These are phyloP conservation scores for Bombus pyrosoma DNA, from an alignment of 1,140 invertebrate species.

Conservation along the genomic window DNA sequence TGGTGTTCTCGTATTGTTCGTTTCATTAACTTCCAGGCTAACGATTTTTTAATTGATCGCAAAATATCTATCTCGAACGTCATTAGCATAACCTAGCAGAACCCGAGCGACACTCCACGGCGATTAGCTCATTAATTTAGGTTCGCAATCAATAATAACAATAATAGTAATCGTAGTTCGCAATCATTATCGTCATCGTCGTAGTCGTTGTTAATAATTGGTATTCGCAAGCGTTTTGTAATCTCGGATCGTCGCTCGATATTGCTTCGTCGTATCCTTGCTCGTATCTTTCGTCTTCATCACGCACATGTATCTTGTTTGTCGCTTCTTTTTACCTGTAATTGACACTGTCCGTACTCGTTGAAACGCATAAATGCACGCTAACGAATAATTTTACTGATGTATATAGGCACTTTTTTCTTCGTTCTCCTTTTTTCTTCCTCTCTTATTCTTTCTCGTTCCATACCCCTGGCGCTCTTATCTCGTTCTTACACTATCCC, in stretches of 20 bases:
- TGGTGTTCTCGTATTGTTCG: background rate
- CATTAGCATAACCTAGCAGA: background rate
- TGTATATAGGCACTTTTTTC: conserved; percentile 67
- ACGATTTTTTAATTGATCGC: background rate
- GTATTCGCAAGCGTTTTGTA: conserved; percentile 45
- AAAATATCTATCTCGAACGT: background rate
- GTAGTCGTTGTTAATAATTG: conserved; percentile 56
- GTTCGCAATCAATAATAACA: conserved; percentile 72
- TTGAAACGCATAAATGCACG: conserved; percentile 66
- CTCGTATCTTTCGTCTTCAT: conserved; percentile 6
- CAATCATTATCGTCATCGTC: conserved; percentile 58
- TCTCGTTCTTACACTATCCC: conserved; percentile 24
- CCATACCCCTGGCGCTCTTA: background rate
- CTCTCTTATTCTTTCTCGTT: conserved; percentile 8
- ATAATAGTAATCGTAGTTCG: conserved; percentile 64
- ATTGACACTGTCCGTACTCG: conserved; percentile 74
- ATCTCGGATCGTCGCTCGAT: conserved; percentile 48
- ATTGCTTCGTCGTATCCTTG: conserved; percentile 38
- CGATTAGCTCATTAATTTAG: conserved; percentile 53
- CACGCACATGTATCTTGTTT: conserved; percentile 31
- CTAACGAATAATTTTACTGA: conserved; percentile 69
- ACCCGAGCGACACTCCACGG: conserved; percentile 27
- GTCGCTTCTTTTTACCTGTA: conserved; percentile 62
- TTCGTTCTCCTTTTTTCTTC: conserved; percentile 27
- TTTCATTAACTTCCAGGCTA: background rate